These are phyloP conservation scores for Microplitis deprimator DNA, from an alignment of 2,888 invertebrate species.

Conservation along the genomic window DNA sequence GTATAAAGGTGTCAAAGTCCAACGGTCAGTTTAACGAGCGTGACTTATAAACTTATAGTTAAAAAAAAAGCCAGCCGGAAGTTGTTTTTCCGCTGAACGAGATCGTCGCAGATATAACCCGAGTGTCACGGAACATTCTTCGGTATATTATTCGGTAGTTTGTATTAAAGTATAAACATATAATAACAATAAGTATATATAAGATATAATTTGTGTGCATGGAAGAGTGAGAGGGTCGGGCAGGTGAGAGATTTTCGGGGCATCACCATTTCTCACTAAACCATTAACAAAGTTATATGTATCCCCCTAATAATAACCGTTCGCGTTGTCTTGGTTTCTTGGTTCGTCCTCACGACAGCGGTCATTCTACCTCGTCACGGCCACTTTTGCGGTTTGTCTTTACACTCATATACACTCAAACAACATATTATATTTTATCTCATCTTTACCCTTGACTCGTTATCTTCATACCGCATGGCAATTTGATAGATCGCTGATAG, in stretches of 20 bases:
- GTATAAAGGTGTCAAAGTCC: slow-evolving; percentile 14
- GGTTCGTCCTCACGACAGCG: slow-evolving; percentile 47
- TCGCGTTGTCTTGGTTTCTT: slow-evolving; percentile 31
- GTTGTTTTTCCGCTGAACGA: slow-evolving; percentile 28
- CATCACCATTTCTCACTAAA: background rate
- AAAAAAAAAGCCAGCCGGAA: slow-evolving; percentile 25
- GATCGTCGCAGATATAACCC: slow-evolving; percentile 11
- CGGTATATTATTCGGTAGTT: background rate
- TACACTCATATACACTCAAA: background rate
- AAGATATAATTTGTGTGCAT: background rate
- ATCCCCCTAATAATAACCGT: slow-evolving; percentile 43
- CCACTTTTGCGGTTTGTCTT: slow-evolving; percentile 48
- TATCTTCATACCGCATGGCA: slow-evolving; percentile 54
- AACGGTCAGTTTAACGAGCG: slow-evolving; percentile 22
- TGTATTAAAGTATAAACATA: slow-evolving; percentile 4
- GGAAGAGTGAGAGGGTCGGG: background rate
- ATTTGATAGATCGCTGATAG: slow-evolving; percentile 65
- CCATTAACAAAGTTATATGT: slow-evolving; percentile 3
- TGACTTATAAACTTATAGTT: slow-evolving; percentile 8
- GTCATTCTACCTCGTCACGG: slow-evolving; percentile 56
- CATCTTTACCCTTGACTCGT: slow-evolving; percentile 23
- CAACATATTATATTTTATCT: background rate
- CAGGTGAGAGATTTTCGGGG: background rate
- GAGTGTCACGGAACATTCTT: slow-evolving; percentile 35
- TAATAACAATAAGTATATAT: slow-evolving; percentile 2